Percentiles rank a stretch among this genome's conserved stretches.
These are phyloP conservation scores for Azemiops feae DNA, from an alignment of 2,113 vertebrate species.

Conservation along the genomic window DNA sequence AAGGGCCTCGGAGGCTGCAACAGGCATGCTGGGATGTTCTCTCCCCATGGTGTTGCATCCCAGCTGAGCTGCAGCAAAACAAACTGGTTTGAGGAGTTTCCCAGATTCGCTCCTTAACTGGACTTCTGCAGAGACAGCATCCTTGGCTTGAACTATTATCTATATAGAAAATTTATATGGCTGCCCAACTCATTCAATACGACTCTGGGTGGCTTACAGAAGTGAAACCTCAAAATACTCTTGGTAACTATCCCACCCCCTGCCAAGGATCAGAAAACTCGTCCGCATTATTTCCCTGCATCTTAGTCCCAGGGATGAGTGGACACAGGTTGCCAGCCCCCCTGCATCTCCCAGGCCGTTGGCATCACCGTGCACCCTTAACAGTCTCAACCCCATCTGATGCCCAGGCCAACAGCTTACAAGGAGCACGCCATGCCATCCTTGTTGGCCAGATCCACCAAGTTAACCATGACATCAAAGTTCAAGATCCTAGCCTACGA, in stretches of 20 bases:
- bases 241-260: background rate
- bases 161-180: background rate
- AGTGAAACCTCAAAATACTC: background rate
- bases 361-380: background rate
- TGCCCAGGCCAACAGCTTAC: background rate
- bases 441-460: background rate
- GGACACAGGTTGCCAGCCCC: background rate
- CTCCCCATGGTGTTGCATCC: background rate
- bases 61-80: background rate
- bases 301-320: background rate
- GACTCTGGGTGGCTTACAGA: background rate
- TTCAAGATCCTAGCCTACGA: background rate
- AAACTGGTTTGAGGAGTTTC: background rate
- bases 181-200: background rate
- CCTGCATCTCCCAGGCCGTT: background rate
- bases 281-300: background rate
- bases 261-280: background rate
- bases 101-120: background rate
- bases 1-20: background rate
- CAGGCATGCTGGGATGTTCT: background rate
- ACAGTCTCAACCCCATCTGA: background rate
- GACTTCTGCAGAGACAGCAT: background rate
- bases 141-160: background rate
- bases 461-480: background rate
- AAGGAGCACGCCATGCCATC: background rate